Evolutionary conservation across 2,888 invertebrate species (phyloP).

Genomic region (Idaea biselata): DNA sequence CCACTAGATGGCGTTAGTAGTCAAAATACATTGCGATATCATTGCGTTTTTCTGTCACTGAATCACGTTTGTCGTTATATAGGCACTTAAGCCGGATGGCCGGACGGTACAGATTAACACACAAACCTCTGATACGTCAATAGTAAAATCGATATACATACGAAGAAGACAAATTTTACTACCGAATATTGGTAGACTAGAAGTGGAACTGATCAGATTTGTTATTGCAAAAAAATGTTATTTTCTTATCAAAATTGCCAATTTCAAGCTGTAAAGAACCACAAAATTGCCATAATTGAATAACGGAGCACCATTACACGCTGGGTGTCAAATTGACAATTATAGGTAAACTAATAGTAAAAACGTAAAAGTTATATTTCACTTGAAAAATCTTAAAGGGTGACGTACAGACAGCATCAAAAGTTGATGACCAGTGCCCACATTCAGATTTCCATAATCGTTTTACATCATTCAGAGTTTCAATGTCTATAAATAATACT

Average conservation of each 20-base stretch:
- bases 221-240: background rate
- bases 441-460: no score
- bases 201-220: constrained; percentile 9
- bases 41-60: no score
- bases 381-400: background rate
- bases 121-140: background rate
- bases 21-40: no score
- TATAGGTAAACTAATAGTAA: background rate
- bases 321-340: background rate
- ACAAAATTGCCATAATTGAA: background rate
- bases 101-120: no score
- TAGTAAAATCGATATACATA: background rate
- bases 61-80: no score
- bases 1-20: no score
- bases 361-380: background rate
- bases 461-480: no score
- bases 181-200: background rate
- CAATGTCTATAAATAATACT: no score
- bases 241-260: background rate
- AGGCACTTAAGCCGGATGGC: no score
- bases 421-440: no score
- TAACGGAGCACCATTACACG: background rate
- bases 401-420: background rate
- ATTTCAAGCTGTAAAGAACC: background rate
- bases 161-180: background rate